Evolutionary conservation across 1,140 invertebrate species (phyloP).

Genomic region (Ganaspis sp.): DNA sequence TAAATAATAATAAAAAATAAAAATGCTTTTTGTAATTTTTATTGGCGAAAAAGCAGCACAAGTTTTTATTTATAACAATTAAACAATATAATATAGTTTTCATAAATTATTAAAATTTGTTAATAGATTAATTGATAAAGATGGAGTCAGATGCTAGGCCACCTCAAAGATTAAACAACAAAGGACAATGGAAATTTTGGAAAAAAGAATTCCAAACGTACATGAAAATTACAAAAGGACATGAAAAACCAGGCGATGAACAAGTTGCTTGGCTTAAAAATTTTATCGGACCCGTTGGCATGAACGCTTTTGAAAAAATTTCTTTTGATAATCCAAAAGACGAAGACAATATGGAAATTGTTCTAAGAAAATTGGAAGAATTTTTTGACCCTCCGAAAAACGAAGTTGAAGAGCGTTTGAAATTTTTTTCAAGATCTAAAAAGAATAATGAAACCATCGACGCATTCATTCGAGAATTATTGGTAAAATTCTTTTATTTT

Average conservation of each 20-base stretch:
- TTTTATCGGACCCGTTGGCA: slow-evolving; percentile 50
- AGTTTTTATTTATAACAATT: too few relatives aligned
- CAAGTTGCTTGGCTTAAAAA: slow-evolving; percentile 46
- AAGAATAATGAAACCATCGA: slow-evolving; percentile 42
- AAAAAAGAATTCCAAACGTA: slow-evolving; percentile 50
- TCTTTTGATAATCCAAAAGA: slow-evolving; percentile 32
- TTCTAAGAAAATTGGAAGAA: slow-evolving; percentile 49
- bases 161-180: slow-evolving; percentile 39
- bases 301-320: slow-evolving; percentile 39
- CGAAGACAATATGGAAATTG: slow-evolving; percentile 39
- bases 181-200: slow-evolving; percentile 49
- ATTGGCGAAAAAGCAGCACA: too few relatives aligned
- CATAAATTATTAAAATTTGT: background rate
- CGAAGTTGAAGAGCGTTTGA: slow-evolving; percentile 45
- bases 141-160: slow-evolving; percentile 43
- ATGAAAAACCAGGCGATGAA: slow-evolving; percentile 27
- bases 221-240: slow-evolving; percentile 43
- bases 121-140: background rate
- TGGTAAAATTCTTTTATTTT: slow-evolving; percentile 29
- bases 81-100: too few relatives aligned
- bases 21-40: too few relatives aligned
- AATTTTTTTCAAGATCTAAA: slow-evolving; percentile 48
- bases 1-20: too few relatives aligned
- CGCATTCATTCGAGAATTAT: slow-evolving; percentile 47
- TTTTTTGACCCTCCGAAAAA: slow-evolving; percentile 46